phyloP scores from a whole-genome alignment of 2,797 vertebrate species.

The Muraenolepis orangiensis region DNA sequence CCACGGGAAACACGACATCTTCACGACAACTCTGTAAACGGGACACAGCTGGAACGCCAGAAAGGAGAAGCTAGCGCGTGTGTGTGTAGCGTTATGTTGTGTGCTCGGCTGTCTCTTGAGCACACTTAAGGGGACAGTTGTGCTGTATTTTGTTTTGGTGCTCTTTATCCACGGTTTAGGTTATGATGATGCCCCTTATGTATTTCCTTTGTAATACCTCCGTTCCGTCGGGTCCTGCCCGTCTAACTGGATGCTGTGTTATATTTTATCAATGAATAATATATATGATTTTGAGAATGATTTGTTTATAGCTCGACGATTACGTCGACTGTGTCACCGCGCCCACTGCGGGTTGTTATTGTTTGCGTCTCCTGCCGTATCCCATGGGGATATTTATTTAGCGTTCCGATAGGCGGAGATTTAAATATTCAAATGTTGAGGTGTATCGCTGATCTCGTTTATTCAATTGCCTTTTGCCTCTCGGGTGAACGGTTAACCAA shows the following conservation, averaged over 20 bases:
- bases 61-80: neutral
- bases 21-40: neutral
- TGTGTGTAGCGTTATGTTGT: neutral
- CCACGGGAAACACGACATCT: neutral
- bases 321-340: conserved; percentile 27
- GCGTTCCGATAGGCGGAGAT: neutral
- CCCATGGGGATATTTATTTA: conserved; percentile 19
- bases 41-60: neutral
- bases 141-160: conserved; percentile 19
- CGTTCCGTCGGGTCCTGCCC: conserved; percentile 33
- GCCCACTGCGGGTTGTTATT: conserved; percentile 33
- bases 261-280: conserved; percentile 25
- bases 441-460: conserved; percentile 9
- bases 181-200: conserved; percentile 15
- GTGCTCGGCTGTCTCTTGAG: neutral
- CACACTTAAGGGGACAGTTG: conserved; percentile 2
- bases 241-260: conserved; percentile 27
- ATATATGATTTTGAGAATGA: conserved; percentile 44
- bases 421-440: conserved; percentile 6
- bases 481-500: neutral
- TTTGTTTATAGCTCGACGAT: conserved; percentile 29
- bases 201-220: conserved; percentile 35
- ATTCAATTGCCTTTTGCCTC: conserved; percentile 7
- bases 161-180: conserved; percentile 20
- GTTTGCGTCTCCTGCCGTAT: conserved; percentile 26